Evolutionary conservation across 2,888 invertebrate genomes (phyloP).

Genomic region (Listrodromus nycthemerus): DNA sequence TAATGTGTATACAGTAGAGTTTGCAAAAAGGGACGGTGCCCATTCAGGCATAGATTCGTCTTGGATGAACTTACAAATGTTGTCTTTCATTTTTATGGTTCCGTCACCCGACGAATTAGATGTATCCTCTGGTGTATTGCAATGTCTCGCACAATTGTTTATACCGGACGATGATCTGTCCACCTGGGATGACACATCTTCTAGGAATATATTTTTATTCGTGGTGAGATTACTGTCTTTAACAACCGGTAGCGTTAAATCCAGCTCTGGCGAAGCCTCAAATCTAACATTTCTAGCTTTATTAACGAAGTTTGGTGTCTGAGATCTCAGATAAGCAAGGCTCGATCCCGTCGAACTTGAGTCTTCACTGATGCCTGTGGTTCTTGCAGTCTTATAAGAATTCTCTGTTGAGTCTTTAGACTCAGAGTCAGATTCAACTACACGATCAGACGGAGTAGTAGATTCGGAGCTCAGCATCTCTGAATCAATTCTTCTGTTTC

Average conservation of each 20-base stretch:
- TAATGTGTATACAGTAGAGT: slow-evolving; percentile 25
- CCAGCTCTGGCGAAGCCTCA: slow-evolving; percentile 38
- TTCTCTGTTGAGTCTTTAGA: slow-evolving; percentile 50
- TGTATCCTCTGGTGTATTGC: background rate
- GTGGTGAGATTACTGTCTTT: slow-evolving; percentile 58
- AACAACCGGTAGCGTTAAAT: slow-evolving; percentile 30
- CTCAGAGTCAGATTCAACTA: slow-evolving; percentile 22
- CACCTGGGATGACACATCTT: background rate
- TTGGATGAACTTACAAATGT: slow-evolving; percentile 79
- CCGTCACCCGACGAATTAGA: background rate
- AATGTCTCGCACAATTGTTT: background rate
- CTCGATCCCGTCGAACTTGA: background rate
- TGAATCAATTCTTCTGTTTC: slow-evolving; percentile 1
- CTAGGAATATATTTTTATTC: background rate
- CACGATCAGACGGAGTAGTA: slow-evolving; percentile 59
- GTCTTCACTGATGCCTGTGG: slow-evolving; percentile 12
- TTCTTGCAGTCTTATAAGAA: slow-evolving; percentile 56
- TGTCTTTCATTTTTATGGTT: slow-evolving; percentile 51
- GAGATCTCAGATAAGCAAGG: slow-evolving; percentile 24
- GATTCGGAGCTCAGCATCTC: slow-evolving; percentile 54
- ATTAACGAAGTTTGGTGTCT: slow-evolving; percentile 54
- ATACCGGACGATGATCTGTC: background rate
- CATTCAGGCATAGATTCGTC: slow-evolving; percentile 80
- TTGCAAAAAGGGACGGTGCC: slow-evolving; percentile 69
- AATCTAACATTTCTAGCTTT: slow-evolving; percentile 47